Percentiles rank a stretch among this genome's conserved stretches.
Evolutionary conservation across 1,140 invertebrate genomes (phyloP).

Genomic region (Drosophila chauvacae): DNA sequence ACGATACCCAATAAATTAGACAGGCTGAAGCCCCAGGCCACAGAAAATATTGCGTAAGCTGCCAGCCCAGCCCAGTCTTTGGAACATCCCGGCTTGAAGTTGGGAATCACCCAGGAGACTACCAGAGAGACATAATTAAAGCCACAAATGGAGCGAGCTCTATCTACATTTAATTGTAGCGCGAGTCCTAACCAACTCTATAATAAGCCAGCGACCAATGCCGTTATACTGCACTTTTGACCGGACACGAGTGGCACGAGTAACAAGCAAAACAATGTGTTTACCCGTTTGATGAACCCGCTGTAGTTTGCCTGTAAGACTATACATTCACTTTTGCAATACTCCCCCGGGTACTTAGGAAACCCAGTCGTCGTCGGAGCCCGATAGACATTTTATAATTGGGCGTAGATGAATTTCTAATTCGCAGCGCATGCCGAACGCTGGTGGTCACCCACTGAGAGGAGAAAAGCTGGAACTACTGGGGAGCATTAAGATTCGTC

Average conservation of each 20-base stretch:
- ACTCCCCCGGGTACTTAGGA: not conserved
- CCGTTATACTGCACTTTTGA: slow-evolving; percentile 54
- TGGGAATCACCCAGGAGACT: not conserved
- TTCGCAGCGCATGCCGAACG: slow-evolving; percentile 10
- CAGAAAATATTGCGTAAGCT: slow-evolving; percentile 9
- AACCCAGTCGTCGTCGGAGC: not conserved
- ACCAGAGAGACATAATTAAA: slow-evolving; percentile 1
- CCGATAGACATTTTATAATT: slow-evolving; percentile 34
- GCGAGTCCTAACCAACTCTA: slow-evolving; percentile 28
- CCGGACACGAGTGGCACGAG: slow-evolving; percentile 35
- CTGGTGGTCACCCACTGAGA: not conserved
- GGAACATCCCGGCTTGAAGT: not conserved
- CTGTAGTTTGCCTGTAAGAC: slow-evolving; percentile 1
- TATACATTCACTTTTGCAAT: slow-evolving; percentile 55
- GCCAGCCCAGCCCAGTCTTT: not conserved
- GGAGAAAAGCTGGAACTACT: not conserved
- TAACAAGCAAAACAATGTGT: slow-evolving; percentile 29
- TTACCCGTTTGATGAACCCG: slow-evolving; percentile 38
- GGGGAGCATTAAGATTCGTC: slow-evolving; percentile 2
- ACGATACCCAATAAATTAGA: slow-evolving; percentile 22
- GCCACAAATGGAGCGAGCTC: not conserved
- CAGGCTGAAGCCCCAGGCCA: slow-evolving; percentile 6
- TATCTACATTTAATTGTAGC: slow-evolving; percentile 28
- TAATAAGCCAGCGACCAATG: slow-evolving; percentile 15
- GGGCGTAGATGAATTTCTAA: slow-evolving; percentile 54